Conservation (phyloP, 2,797 vertebrate species). For the Fundulus diaphanus region DNA sequence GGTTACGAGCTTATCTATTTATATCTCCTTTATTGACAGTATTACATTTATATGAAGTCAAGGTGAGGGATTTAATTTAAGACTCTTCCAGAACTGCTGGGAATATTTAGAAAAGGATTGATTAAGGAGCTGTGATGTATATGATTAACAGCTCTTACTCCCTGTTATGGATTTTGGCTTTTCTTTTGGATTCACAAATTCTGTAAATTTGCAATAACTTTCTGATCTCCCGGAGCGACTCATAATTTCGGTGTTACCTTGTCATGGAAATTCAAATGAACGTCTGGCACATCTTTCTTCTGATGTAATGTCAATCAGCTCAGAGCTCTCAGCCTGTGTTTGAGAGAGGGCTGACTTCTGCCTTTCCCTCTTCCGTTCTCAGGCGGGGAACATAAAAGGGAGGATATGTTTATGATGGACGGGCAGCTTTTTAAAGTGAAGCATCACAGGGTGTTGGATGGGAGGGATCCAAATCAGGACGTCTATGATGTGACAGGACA, state of each 20-base stretch:
- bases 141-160: conserved; percentile 57
- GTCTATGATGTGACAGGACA: conserved; percentile 81
- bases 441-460: conserved; percentile 78
- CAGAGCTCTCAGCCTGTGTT: conserved; percentile 73
- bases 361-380: conserved; percentile 67
- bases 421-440: conserved; percentile 79
- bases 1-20: conserved; percentile 79
- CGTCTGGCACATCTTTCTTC: conserved; percentile 69
- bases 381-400: conserved; percentile 77
- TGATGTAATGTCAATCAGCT: conserved; percentile 76
- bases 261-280: conserved; percentile 71
- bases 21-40: conserved; percentile 82
- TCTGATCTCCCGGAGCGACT: conserved; percentile 64
- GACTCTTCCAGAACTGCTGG: conserved; percentile 59
- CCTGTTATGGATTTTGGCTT: conserved; percentile 22
- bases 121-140: conserved; percentile 69
- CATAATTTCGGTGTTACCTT: conserved; percentile 73
- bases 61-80: conserved; percentile 82
- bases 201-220: conserved; percentile 49
- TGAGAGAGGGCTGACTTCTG: conserved; percentile 75
- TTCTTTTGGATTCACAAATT: conserved; percentile 18
- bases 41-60: conserved; percentile 81
- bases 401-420: conserved; percentile 79
- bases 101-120: conserved; percentile 71
- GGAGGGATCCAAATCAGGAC: conserved; percentile 75